Evolutionary conservation across 2,113 vertebrate genomes (phyloP), one percentile per base, ranked within the genome.

Genomic region (Lophura nycthemera): DNA sequence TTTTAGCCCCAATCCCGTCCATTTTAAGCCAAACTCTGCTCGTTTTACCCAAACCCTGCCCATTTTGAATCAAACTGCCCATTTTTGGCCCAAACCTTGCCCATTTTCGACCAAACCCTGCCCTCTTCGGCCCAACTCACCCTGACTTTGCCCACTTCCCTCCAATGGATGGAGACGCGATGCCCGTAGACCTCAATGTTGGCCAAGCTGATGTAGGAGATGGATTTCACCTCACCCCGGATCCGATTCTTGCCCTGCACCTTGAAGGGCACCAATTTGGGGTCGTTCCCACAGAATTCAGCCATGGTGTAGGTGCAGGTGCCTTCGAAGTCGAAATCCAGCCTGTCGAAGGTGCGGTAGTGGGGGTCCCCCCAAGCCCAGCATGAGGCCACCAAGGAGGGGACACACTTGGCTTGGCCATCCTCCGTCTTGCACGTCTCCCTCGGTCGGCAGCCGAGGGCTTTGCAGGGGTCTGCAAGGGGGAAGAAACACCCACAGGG

Each of bases 201-300:
- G 42, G 98, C 97, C 5, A 97, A 87, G 30, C 96, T 96, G 64
- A 98, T 97, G 0, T 95, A 98, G 83, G 98, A 99, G 38, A 98
- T 96, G 0, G 96, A 73, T 4, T 83, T 88, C 0, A 95, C 96
- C 80, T 89, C 98, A 0, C 98, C 98, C 1, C 98, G 91, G 78
- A 98, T 96, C 57, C 98, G 96, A 0, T 99, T 99, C 93, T 98
- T 98, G 90, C 97, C 98, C 27, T 97, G 96, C 63, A 99, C 66
- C 2, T 95, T 97, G 92, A 99, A 99, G 30, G 98, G 97, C 5
- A 94, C 97, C 32, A 99, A 88, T 10, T 63, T 81, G 2, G 90
- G 8, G 69, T 98, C 87, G 0, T 92, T 86, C 0, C 97, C 97
- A 1, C 97, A 98, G 50, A 89, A 96, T 11, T 97, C 91, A 0